Conservation (phyloP, 2,888 invertebrate genomes). For the Choristoneura rosaceana region DNA sequence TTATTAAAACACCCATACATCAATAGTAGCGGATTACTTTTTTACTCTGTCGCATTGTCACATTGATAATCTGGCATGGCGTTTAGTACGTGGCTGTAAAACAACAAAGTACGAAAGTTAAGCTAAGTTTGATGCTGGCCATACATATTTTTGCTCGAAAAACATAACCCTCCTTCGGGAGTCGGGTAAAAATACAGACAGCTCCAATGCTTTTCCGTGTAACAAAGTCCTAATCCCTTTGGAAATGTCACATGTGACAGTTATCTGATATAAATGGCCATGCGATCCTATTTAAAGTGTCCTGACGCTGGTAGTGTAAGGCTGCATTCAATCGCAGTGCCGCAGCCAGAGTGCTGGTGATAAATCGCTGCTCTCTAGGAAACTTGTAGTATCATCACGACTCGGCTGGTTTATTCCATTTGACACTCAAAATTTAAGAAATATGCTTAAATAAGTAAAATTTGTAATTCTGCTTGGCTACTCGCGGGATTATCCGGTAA, state of each 20-base stretch:
- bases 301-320: slow-evolving; percentile 19
- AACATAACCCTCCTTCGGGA: too few relatives aligned
- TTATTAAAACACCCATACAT: too few relatives aligned
- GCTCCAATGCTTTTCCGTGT: not conserved
- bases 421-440: not conserved
- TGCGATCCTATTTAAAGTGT: slow-evolving; percentile 19
- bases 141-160: too few relatives aligned
- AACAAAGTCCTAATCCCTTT: not conserved
- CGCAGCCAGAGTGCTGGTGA: slow-evolving; percentile 50
- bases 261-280: slow-evolving; percentile 10
- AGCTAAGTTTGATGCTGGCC: too few relatives aligned
- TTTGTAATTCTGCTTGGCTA: too few relatives aligned
- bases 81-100: too few relatives aligned
- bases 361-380: slow-evolving; percentile 62
- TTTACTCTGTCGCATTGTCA: too few relatives aligned
- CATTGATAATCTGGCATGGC: too few relatives aligned
- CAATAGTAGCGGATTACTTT: too few relatives aligned
- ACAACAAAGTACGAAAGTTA: too few relatives aligned
- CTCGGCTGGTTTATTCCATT: slow-evolving; percentile 30
- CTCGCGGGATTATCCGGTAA: too few relatives aligned
- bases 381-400: slow-evolving; percentile 70
- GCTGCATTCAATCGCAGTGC: slow-evolving; percentile 68
- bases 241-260: not conserved
- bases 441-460: not conserved
- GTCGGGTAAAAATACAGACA: not conserved